phyloP scores from a whole-genome alignment of 2,113 vertebrate species.

The Psittacula cyanocephala region DNA sequence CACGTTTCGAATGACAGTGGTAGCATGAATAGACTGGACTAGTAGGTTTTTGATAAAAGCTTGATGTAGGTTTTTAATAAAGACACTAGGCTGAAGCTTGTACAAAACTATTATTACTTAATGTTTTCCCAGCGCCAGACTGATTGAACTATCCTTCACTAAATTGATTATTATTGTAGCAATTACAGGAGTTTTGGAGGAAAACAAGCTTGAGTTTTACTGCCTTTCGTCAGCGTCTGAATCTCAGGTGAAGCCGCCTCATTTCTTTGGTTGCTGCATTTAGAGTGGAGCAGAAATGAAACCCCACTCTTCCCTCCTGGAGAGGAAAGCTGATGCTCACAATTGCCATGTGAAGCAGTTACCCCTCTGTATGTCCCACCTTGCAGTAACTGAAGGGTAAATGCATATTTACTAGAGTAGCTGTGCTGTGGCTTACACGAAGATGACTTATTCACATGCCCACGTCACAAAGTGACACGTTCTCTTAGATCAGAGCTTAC shows the following conservation, averaged over 20 bases:
- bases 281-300: background rate
- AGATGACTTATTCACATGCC: background rate
- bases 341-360: background rate
- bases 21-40: background rate
- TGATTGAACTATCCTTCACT: background rate
- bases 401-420: background rate
- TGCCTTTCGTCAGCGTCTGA: background rate
- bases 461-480: background rate
- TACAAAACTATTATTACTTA: background rate
- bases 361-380: background rate
- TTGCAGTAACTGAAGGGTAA: background rate
- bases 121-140: background rate
- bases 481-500: background rate
- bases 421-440: background rate
- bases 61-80: constrained; percentile 42
- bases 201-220: background rate
- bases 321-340: background rate
- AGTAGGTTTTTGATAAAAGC: constrained; percentile 18
- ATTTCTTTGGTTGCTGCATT: background rate
- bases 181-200: background rate
- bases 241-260: background rate
- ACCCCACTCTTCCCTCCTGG: background rate
- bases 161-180: background rate
- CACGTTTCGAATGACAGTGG: background rate
- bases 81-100: background rate